Evolutionary conservation across 2,888 invertebrate species (phyloP), one percentile per base, ranked within the genome.

Genomic region (Parelbella ahira): DNA sequence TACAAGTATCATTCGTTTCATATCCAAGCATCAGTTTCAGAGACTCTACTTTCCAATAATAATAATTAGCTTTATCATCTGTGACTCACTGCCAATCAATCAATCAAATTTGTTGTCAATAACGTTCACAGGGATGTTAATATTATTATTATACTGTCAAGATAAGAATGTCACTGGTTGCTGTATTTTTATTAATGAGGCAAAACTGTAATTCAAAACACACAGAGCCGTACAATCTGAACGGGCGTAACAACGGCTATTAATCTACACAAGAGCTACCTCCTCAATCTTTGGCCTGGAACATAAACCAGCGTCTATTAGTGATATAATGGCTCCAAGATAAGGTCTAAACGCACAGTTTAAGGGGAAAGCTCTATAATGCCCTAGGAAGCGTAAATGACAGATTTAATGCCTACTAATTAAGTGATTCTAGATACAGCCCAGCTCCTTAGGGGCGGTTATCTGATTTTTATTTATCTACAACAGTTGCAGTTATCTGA

Each of bases 391-490:
- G 70, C 63, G 66, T 62, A 77, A 80, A 77, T 74, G 79, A 81
- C 74, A 76, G 80, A 82, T 80, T 80, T 80, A 82, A 74, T 74
- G 73, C 69, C 64, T 63, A 68, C 74, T 81, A 82, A 83, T 83
- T 83, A 80, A 83, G 79, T 65, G 72, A 81, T 81, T 60, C 51
- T 44, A 66, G 73, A 77, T 76, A 71, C 56, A 45, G 57, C 51
- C 55, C 56, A 45, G 57, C 51, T 56, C 59, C 57, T 65, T 67
- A 61, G 68, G 62, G 63, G 51, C 33, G 47, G 58, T 68, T 76
- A 79, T 78, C 78, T 60, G 77, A 76, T 77, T 73, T 75, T 74
- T 66, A 36, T 61, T 67, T 67, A 71, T 74, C 73, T 68, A 72
- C 56, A 50, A 55, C 58, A n/a, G n/a, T n/a, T n/a, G 51, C 33